Conservation (phyloP, 2,113 vertebrate genomes). For the Columba livia region DNA sequence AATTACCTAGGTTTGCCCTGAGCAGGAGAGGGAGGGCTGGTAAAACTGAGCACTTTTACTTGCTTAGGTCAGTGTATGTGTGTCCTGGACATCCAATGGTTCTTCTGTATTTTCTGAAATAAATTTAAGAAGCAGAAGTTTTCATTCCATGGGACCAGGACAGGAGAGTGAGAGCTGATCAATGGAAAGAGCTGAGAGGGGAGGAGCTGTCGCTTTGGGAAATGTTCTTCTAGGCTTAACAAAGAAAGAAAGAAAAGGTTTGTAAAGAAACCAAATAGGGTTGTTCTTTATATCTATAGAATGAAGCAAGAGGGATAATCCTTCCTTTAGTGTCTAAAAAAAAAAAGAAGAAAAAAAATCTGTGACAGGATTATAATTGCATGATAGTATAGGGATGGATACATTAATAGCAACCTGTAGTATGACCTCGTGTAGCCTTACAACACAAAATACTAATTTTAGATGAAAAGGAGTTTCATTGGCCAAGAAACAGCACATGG, state of each 20-base stretch:
- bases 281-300: conserved; percentile 15
- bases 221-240: background rate
- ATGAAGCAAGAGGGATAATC: background rate
- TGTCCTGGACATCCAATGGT: background rate
- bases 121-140: background rate
- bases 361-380: background rate
- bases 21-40: background rate
- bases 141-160: background rate
- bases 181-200: background rate
- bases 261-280: background rate
- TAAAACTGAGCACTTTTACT: background rate
- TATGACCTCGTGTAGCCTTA: background rate
- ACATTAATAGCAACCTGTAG: conserved; percentile 1
- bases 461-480: conserved; percentile 41
- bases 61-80: background rate
- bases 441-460: conserved; percentile 39
- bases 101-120: background rate
- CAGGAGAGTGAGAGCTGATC: background rate
- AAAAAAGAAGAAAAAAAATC: background rate
- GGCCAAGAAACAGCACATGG: background rate
- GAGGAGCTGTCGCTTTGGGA: conserved; percentile 9
- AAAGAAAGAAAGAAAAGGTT: background rate
- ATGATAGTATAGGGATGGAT: background rate
- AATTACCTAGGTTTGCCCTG: background rate
- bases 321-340: background rate